Conservation (phyloP, 2,113 vertebrate species). For the Nycticebus coucang region DNA sequence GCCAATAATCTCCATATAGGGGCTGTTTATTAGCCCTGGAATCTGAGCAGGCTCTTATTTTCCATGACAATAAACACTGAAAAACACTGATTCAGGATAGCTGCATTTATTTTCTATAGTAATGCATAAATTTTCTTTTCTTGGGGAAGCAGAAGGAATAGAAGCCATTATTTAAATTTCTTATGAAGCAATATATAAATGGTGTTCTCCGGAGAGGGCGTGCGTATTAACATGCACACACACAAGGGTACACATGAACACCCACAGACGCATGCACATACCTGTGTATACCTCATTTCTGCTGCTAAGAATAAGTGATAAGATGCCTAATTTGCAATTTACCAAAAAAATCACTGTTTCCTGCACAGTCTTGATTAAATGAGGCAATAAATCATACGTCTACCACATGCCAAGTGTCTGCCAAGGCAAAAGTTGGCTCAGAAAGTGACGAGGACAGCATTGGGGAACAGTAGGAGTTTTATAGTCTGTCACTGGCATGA, state of each 20-base stretch:
- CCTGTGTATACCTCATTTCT: constrained; percentile 65
- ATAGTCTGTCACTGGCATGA: constrained; percentile 81
- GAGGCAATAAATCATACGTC: constrained; percentile 86
- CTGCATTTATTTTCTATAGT: constrained; percentile 76
- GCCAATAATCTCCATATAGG: constrained; percentile 55
- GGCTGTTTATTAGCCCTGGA: constrained; percentile 75
- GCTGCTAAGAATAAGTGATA: constrained; percentile 71
- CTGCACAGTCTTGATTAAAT: constrained; percentile 86
- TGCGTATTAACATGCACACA: too few relatives aligned
- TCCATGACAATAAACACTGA: constrained; percentile 75
- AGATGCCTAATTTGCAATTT: constrained; percentile 82
- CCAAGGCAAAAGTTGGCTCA: constrained; percentile 77
- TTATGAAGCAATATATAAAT: constrained; percentile 78
- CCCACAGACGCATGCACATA: too few relatives aligned
- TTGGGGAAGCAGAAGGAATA: constrained; percentile 62
- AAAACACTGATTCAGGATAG: constrained; percentile 72
- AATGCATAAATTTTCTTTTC: constrained; percentile 79
- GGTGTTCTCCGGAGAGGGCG: background rate
- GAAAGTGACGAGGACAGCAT: constrained; percentile 81
- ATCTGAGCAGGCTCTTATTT: constrained; percentile 60
- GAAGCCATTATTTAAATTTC: constrained; percentile 80
- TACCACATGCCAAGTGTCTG: constrained; percentile 85
- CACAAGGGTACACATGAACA: background rate
- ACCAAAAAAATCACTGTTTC: constrained; percentile 83
- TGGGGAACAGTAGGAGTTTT: constrained; percentile 79